Evolutionary conservation across 2,888 invertebrate species (phyloP), one percentile per base, ranked within the genome.

Genomic region (Ophioninae sp.): DNA sequence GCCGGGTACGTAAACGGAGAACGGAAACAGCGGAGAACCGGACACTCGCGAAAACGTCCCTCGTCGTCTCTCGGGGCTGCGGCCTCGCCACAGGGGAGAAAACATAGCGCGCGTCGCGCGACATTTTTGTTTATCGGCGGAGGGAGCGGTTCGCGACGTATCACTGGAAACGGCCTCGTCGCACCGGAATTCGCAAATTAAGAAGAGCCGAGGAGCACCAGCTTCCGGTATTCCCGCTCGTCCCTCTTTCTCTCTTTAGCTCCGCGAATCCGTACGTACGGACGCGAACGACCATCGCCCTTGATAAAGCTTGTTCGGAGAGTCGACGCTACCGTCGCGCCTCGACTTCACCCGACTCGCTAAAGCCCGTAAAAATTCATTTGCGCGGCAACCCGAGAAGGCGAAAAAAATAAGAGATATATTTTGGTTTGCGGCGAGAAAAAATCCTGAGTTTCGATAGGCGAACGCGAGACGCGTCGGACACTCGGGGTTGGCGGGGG

Each of bases 281-380:
- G 44, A 10, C 89, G 88, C 88, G 87, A 30, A 30, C 88, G 88
- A 88, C 90, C 90, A 91, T 90, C 90, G 90, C 90, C 90, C 90
- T 91, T 91, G 91, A 92, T 91, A 92, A 92, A 92, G 91, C 91
- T 91, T 91, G 90, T 91, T 92, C 91, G 91, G 89, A 88, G 77
- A 75, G 70, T 79, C 70, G 62, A 13, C 17, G 23, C 73, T 37
- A 21, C 23, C 23, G 64, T n/a, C 44, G 72, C 57, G 56, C 50
- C n/a, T n/a, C n/a, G 30, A 37, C 59, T 69, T 23, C 79, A 64
- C 8, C 10, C 10, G 44, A 44, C 13, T 10, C 44, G 44, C 44
- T n/a, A 44, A 72, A 80, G 65, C 76, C 79, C 76, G 88, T 88
- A 89, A 89, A 89, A 89, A 89, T 89, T 89, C 88, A 89, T 89